A percentile compares a stretch with the other conserved stretches of the same genome.
These are phyloP conservation scores for Neoaliturus tenellus DNA, from an alignment of 2,888 invertebrate genomes.

Conservation along the genomic window DNA sequence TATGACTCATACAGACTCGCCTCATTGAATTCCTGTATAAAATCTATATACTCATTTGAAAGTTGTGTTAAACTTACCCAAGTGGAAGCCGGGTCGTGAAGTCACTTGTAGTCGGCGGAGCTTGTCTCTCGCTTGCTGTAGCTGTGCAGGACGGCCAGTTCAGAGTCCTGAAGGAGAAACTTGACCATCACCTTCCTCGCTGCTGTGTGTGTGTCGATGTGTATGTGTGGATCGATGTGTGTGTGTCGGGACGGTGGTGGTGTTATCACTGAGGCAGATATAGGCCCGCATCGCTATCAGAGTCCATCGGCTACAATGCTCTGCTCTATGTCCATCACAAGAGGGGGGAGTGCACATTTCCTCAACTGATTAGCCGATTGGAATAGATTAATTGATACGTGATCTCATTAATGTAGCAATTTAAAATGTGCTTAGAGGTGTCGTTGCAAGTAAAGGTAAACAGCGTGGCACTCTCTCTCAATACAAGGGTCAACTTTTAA, in stretches of 20 bases:
- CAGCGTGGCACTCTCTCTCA: no score
- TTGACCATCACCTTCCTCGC: slow-evolving; percentile 9
- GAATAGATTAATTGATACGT: no score
- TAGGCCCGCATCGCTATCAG: neutral
- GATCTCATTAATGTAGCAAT: no score
- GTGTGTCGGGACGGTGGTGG: neutral
- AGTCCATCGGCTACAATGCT: neutral
- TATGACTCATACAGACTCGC: no score
- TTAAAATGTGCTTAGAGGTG: no score
- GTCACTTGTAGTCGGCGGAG: neutral
- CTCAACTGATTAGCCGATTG: neutral
- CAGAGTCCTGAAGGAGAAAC: neutral
- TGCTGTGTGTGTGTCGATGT: neutral
- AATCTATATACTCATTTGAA: no score
- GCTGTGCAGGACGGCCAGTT: slow-evolving; percentile 3
- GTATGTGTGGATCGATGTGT: neutral
- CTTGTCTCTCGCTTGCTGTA: neutral
- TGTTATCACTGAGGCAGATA: neutral
- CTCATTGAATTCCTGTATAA: no score
- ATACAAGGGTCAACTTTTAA: no score
- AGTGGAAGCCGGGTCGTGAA: neutral
- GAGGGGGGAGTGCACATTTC: neutral
- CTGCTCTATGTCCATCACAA: neutral
- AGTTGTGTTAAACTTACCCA: no score
- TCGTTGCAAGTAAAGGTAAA: no score